Conservation (phyloP, 92 coral and sea anemone genomes). For the Siderastrea radians region DNA sequence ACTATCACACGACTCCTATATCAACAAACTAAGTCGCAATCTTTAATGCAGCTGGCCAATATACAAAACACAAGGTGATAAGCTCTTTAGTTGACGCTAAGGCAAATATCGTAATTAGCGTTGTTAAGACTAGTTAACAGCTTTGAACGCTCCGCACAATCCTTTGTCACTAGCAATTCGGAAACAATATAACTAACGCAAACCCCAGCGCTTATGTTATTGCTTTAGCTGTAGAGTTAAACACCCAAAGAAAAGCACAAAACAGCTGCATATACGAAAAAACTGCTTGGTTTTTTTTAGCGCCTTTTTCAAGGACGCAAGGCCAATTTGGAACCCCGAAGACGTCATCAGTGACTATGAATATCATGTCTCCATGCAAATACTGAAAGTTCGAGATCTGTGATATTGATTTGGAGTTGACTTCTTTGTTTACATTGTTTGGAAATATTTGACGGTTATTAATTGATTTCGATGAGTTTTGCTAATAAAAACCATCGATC, state of each 20-base stretch:
- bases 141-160: background rate
- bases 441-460: conserved; percentile 20
- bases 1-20: background rate
- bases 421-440: conserved; percentile 38
- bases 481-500: background rate
- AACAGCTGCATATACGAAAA: background rate
- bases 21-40: background rate
- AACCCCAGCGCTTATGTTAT: background rate
- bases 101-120: conserved; percentile 13
- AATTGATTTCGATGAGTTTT: conserved; percentile 36
- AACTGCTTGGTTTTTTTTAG: background rate
- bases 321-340: background rate
- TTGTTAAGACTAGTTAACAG: background rate
- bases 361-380: background rate
- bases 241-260: background rate
- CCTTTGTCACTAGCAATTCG: conserved; percentile 10
- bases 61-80: background rate
- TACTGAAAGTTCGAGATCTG: conserved; percentile 28
- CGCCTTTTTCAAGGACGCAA: background rate
- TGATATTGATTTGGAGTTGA: conserved; percentile 16
- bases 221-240: background rate
- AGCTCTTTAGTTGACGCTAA: background rate
- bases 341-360: conserved; percentile 18
- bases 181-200: background rate
- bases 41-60: conserved; percentile 4